Conservation (phyloP, 2,888 invertebrate genomes). For the Sericinus montela region DNA sequence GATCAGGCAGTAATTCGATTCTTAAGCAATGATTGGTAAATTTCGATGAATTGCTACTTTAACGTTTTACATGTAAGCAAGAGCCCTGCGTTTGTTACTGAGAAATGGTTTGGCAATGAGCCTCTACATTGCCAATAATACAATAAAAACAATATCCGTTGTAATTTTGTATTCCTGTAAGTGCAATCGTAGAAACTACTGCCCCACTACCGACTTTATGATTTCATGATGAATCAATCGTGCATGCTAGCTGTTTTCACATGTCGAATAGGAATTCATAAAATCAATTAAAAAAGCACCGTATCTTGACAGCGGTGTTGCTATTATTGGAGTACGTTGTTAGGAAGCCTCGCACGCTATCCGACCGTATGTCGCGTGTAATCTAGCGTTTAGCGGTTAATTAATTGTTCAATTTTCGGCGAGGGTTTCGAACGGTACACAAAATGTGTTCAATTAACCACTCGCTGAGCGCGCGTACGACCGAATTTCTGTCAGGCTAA, state of each 20-base stretch:
- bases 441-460: too few relatives aligned
- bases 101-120: background rate
- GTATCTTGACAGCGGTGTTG: slow-evolving; percentile 19
- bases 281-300: slow-evolving; percentile 26
- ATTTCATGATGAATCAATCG: slow-evolving; percentile 35
- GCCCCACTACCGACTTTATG: slow-evolving; percentile 42
- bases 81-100: too few relatives aligned
- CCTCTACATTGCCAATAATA: background rate
- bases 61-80: too few relatives aligned
- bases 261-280: slow-evolving; percentile 28
- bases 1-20: too few relatives aligned
- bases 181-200: slow-evolving; percentile 32
- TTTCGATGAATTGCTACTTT: too few relatives aligned
- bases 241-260: slow-evolving; percentile 30
- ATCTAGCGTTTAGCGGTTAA: slow-evolving; percentile 20
- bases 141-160: background rate
- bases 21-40: too few relatives aligned
- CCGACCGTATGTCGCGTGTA: slow-evolving; percentile 30
- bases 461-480: too few relatives aligned
- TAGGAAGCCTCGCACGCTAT: slow-evolving; percentile 36
- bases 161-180: slow-evolving; percentile 17
- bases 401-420: background rate
- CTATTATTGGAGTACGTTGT: slow-evolving; percentile 16
- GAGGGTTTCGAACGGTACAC: slow-evolving; percentile 1
- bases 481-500: too few relatives aligned